phyloP scores from a whole-genome alignment of 2,888 invertebrate genomes.

The Spodoptera littoralis region DNA sequence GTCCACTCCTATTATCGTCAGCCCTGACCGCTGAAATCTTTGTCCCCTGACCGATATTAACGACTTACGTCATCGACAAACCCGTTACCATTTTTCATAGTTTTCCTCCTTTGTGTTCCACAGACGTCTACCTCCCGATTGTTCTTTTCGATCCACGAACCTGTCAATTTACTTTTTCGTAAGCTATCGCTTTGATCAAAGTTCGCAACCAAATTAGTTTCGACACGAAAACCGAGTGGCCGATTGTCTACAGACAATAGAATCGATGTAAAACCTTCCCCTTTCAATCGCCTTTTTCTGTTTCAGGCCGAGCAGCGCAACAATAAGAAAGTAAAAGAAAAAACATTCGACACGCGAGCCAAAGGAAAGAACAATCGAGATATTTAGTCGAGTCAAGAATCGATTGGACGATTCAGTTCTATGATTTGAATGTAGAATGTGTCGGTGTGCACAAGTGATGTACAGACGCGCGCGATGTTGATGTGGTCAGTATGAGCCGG shows the following conservation, averaged over 20 bases:
- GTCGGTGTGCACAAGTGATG: slow-evolving; percentile 49
- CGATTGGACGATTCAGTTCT: slow-evolving; percentile 35
- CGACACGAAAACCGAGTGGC: slow-evolving; percentile 84
- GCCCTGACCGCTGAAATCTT: slow-evolving; percentile 17
- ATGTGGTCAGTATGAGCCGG: slow-evolving; percentile 77
- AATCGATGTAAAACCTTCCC: slow-evolving; percentile 81
- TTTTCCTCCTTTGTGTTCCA: slow-evolving; percentile 53
- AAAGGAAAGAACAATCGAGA: slow-evolving; percentile 73
- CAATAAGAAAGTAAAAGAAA: slow-evolving; percentile 72
- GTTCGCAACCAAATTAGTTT: slow-evolving; percentile 85
- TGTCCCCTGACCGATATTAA: slow-evolving; percentile 39
- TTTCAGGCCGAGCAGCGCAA: slow-evolving; percentile 77
- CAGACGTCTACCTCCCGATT: slow-evolving; percentile 44
- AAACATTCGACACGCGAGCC: slow-evolving; percentile 66
- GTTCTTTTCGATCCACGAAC: slow-evolving; percentile 64
- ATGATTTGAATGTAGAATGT: slow-evolving; percentile 58
- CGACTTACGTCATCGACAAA: slow-evolving; percentile 43
- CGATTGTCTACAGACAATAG: slow-evolving; percentile 84
- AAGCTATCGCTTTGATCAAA: slow-evolving; percentile 80
- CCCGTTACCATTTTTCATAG: slow-evolving; percentile 49
- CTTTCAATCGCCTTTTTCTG: slow-evolving; percentile 83
- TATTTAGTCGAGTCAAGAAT: slow-evolving; percentile 56
- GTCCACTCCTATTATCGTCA: slow-evolving; percentile 25
- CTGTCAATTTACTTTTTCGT: slow-evolving; percentile 83
- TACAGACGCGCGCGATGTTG: slow-evolving; percentile 54